Base-by-base conservation (phyloP, 2,113 vertebrate genomes). In the Hirundichthys speculiger region DNA sequence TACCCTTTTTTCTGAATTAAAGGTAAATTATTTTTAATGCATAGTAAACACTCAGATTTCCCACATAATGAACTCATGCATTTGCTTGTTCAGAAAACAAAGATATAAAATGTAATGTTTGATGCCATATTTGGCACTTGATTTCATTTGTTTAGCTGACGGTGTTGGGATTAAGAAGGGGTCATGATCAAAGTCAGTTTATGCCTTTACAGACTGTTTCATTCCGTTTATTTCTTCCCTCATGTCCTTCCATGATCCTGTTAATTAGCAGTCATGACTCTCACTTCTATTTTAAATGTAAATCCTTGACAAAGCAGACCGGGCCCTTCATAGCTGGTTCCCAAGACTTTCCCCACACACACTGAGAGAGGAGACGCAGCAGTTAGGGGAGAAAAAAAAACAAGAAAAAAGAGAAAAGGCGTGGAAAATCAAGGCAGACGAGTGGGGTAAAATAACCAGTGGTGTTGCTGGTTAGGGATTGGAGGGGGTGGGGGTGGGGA, bases 291-390 rank as follows among this genome's bases (percentile, higher is more conserved):
- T 75, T 63, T 51, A 65, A 57, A 84, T 67, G 75, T n/a, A n/a
- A 86, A 82, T 81, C 69, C 50, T 64, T 75, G 85, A 88, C 70
- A 86, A 87, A 85, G 75, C 75, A 79, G 73, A 73, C 79, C 81
- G 72, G 59, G 53, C 61, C 58, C 41, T 76, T n/a, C n/a, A 10
- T 71, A 16, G 69, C 65, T 58, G 76, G 84, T 89, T 90, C 89
- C 88, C 84, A 88, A 70, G 78, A 69, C 42, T 82, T n/a, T 50
- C 46, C 40, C 18, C 20, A 41, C 59, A 38, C 59, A 22, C 20
- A 64, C 51, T 48, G 73, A 65, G 64, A 77, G 48, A 40, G 54
- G 52, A 58, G n/a, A n/a, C n/a, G n/a, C 45, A 69, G 73, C 74
- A 80, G 70, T 73, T 79, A 68, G 45, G 34, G 34, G 8, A 43